Evolutionary conservation across 64 coral and sea anemone genomes (phyloP), one percentile per base, ranked within the genome.

Genomic region (Astreopora myriophthalma): DNA sequence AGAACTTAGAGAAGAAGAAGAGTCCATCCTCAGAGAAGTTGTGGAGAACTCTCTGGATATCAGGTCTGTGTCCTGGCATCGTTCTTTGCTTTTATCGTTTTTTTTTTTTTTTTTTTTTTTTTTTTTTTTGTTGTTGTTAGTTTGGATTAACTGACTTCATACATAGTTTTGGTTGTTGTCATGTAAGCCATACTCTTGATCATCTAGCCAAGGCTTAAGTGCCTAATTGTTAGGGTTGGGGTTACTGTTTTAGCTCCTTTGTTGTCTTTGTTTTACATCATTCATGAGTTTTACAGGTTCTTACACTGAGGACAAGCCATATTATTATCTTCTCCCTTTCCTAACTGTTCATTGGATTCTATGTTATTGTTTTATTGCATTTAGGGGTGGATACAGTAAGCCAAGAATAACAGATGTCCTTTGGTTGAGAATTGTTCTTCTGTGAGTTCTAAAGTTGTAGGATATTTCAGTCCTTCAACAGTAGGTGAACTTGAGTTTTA

Each of bases 1-100:
- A 78, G 95, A 96, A 69, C 20, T 96, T 0, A 93, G 70, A 37
- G 95, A 96, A 73, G 95, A 96, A 65, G 91, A 96, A 24, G 95
- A 96, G 34, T 88, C 95, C 13, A 96, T 96, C 61, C 74, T 96
- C 17, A 85, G 95, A 11, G 93, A 90, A 84, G 95, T 96, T 63
- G 95, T 96, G 76, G 95, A 96, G 61, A 93, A 90, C 22, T 96
- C 95, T 60, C 71, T 96, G 24, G 95, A 96, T 3, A 96, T 96
- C 34, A 96, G 95, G 94, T 96, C 34, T 6, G 57, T 39, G 0
- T 64, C 22, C 61, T 64, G 20, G 3, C 10, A 17, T 58, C 11
- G 40, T 44, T 44, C 11, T 11, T 44, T 44, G n/a, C n/a, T n/a
- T n/a, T n/a, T n/a, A n/a, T n/a, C n/a, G n/a, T n/a, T 46, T 46